Evolutionary conservation across 2,797 vertebrate species (phyloP).

Genomic region (Rousettus madagascariensis): DNA sequence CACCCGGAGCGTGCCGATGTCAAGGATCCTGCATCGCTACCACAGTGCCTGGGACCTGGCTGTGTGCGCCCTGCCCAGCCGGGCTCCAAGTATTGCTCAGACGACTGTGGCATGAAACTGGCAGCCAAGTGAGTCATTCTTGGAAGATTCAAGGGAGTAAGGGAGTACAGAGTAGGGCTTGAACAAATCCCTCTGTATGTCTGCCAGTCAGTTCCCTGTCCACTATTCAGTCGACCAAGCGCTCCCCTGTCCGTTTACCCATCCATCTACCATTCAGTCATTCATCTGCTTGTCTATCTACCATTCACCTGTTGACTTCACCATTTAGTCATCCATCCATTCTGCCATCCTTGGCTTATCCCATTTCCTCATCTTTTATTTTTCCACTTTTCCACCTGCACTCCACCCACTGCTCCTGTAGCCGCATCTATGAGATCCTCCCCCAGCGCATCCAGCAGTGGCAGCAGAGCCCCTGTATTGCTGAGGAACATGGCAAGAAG

Average conservation of each 20-base stretch:
- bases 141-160: background rate
- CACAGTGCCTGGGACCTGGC: conserved; percentile 94
- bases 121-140: conserved; percentile 90
- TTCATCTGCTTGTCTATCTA: background rate
- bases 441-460: conserved; percentile 97
- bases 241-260: background rate
- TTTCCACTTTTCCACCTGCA: background rate
- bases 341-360: background rate
- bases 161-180: background rate
- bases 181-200: background rate
- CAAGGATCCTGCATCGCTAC: conserved; percentile 86
- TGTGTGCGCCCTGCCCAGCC: conserved; percentile 88
- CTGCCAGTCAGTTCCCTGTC: background rate
- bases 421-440: conserved; percentile 95
- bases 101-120: conserved; percentile 95
- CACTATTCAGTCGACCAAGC: background rate
- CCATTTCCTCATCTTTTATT: background rate
- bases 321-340: background rate
- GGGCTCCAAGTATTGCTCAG: conserved; percentile 95
- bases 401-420: conserved; percentile 59
- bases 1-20: conserved; percentile 88
- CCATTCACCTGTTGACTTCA: background rate
- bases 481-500: conserved; percentile 96
- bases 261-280: background rate
- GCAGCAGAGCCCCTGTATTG: conserved; percentile 98